phyloP scores from a whole-genome alignment of 2,888 invertebrate species.

The Strigamia transsilvanica region DNA sequence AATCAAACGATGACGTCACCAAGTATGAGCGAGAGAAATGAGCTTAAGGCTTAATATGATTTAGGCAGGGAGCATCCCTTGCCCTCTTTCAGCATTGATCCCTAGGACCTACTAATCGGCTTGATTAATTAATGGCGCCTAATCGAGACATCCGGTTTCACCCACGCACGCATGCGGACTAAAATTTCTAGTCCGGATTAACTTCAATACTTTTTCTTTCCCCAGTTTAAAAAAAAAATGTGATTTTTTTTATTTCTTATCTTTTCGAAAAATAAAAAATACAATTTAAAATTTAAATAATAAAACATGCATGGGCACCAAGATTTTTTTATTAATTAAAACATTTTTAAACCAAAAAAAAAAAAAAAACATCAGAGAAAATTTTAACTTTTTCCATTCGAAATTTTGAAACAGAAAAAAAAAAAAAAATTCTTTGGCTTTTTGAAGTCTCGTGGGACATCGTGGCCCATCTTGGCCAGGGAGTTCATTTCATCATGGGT shows the following conservation, averaged over 20 bases:
- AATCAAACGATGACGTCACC: slow-evolving; percentile 25
- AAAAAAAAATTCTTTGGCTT: not conserved
- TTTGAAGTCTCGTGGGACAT: not conserved
- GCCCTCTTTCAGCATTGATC: slow-evolving; percentile 46
- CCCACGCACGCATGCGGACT: slow-evolving; percentile 23
- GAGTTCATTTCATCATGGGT: slow-evolving; percentile 42
- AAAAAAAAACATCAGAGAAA: not conserved
- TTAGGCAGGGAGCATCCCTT: slow-evolving; percentile 40
- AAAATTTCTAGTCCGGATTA: not conserved
- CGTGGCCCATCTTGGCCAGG: slow-evolving; percentile 29
- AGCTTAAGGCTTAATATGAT: slow-evolving; percentile 37
- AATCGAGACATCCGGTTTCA: slow-evolving; percentile 47
- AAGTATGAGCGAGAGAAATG: not conserved
- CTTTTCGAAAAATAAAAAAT: not conserved
- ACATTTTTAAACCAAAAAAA: not conserved
- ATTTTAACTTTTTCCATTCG: not conserved
- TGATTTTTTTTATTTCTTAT: not conserved
- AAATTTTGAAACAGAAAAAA: not conserved
- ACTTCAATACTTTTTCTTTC: not conserved
- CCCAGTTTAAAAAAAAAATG: not conserved
- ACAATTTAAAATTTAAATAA: not conserved
- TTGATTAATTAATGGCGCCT: slow-evolving; percentile 49
- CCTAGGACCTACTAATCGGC: slow-evolving; percentile 45
- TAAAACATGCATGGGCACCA: not conserved
- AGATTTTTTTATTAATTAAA: not conserved